A percentile compares a stretch with the other conserved stretches of the same genome.
Conservation (phyloP, 2,113 vertebrate species). For the Baryphthengus martii region DNA sequence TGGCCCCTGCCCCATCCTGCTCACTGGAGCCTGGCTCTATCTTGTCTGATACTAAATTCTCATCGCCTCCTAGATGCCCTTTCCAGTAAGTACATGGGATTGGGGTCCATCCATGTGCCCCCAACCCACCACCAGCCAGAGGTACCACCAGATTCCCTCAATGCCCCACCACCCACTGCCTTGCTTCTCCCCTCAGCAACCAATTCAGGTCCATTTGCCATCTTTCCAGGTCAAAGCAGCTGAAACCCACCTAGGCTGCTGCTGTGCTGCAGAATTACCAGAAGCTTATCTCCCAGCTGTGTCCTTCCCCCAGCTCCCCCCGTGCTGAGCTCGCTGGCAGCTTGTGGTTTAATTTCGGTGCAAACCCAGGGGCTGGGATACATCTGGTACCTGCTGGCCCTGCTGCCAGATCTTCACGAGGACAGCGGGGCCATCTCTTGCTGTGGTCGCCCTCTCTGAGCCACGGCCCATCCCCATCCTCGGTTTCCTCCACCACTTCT, state of each 20-base stretch:
- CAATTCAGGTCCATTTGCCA: neutral
- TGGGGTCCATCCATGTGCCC: fast-evolving
- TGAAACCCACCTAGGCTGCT: neutral
- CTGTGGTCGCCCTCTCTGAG: neutral
- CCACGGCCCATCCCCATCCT: neutral
- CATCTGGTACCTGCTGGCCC: neutral
- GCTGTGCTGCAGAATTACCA: neutral
- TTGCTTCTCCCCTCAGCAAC: neutral
- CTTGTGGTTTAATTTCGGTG: fast-evolving
- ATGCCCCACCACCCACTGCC: neutral
- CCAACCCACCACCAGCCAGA: neutral
- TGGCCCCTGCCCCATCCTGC: neutral
- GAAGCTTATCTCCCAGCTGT: neutral
- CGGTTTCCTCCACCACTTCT: neutral
- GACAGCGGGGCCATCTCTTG: neutral
- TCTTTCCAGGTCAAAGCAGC: neutral
- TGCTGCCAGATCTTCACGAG: neutral
- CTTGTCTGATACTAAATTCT: fast-evolving
- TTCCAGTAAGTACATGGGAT: neutral
- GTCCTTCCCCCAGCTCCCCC: neutral
- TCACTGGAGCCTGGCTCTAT: fast-evolving
- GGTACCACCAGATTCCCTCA: too few species aligned
- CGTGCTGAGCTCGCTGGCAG: fast-evolving
- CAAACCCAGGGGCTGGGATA: neutral
- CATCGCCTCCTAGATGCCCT: neutral